phyloP scores from a whole-genome alignment of 2,797 vertebrate species.

The Argentina silus region DNA sequence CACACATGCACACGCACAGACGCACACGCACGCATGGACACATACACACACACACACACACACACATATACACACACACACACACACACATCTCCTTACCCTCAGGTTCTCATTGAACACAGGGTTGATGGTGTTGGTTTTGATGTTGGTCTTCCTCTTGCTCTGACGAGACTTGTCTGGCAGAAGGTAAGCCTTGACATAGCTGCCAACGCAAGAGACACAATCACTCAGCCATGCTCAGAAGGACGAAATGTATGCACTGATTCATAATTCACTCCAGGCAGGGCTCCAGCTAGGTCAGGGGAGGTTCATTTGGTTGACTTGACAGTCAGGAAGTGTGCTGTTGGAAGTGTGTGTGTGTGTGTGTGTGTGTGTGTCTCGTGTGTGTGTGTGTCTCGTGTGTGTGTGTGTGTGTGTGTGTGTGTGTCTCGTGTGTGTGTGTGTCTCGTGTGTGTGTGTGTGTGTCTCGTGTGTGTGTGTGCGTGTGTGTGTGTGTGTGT shows the following conservation, averaged over 20 bases:
- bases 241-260: neutral
- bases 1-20: neutral
- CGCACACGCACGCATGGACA: neutral
- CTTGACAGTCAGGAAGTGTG: neutral
- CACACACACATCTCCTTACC: slow-evolving; percentile 71
- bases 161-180: slow-evolving; percentile 94
- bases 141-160: slow-evolving; percentile 96
- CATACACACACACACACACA: slow-evolving; percentile 1
- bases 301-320: neutral
- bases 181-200: slow-evolving; percentile 96
- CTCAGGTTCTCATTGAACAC: slow-evolving; percentile 93
- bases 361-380: slow-evolving; percentile 15
- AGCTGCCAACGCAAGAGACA: slow-evolving; percentile 70
- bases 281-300: neutral
- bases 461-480: neutral
- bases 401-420: slow-evolving; percentile 1
- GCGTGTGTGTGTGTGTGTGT: neutral
- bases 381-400: neutral
- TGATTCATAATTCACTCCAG: neutral
- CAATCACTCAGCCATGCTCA: neutral
- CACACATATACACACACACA: neutral
- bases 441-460: neutral
- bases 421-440: slow-evolving; percentile 2
- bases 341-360: neutral
- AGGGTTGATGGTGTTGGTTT: slow-evolving; percentile 89